Evolutionary conservation across 2,888 invertebrate species (phyloP).

Genomic region (Uropetala carovei): DNA sequence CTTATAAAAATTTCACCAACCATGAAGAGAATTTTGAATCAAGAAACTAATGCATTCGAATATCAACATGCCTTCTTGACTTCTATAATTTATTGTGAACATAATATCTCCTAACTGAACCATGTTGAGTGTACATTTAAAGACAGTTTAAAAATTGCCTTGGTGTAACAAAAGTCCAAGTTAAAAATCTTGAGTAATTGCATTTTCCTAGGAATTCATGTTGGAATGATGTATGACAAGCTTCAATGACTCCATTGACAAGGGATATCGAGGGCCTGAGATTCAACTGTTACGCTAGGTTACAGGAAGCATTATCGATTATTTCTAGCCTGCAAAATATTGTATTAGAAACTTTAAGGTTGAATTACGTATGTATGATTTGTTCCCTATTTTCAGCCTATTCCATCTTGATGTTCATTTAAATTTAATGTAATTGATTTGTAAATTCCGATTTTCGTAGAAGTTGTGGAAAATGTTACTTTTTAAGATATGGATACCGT

Average conservation of each 20-base stretch:
- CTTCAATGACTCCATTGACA: not conserved
- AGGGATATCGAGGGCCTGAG: too few relatives aligned
- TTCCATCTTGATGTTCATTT: too few relatives aligned
- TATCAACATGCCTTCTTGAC: conserved; percentile 24
- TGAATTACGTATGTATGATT: too few relatives aligned
- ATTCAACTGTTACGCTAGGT: too few relatives aligned
- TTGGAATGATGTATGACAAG: not conserved
- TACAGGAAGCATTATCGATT: too few relatives aligned
- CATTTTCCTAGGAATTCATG: not conserved
- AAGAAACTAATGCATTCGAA: not conserved
- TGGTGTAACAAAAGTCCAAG: not conserved
- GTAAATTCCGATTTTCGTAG: too few relatives aligned
- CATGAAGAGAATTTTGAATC: conserved; percentile 39
- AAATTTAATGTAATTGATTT: too few relatives aligned
- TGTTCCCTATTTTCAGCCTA: too few relatives aligned
- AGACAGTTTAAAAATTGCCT: not conserved
- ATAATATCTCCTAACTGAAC: conserved; percentile 42
- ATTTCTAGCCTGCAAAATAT: too few relatives aligned
- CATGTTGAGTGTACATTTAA: conserved; percentile 62
- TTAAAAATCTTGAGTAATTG: not conserved
- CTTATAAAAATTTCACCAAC: conserved; percentile 32
- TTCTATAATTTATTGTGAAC: not conserved
- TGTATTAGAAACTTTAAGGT: too few relatives aligned
- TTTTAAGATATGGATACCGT: too few relatives aligned
- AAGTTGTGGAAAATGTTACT: too few relatives aligned